phyloP scores from a whole-genome alignment of 2,113 vertebrate species.

The Cephalopholis sonnerati region DNA sequence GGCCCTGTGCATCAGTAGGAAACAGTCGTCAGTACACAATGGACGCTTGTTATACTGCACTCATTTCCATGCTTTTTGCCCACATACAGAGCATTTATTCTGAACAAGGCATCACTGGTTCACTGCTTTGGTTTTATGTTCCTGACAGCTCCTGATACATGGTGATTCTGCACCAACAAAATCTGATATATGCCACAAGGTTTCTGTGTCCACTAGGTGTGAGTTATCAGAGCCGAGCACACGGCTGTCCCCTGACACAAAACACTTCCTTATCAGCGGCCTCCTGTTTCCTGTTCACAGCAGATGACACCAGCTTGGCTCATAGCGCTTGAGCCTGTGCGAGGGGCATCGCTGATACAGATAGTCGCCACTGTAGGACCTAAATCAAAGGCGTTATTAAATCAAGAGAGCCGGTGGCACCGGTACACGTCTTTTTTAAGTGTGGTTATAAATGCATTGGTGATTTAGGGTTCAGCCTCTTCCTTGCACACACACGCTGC shows the following conservation, averaged over 20 bases:
- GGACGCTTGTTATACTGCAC: background rate
- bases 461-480: background rate
- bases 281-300: slow-evolving; percentile 65
- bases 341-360: background rate
- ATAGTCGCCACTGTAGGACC: background rate
- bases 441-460: background rate
- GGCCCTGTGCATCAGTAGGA: background rate
- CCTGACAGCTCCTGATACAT: background rate
- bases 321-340: background rate
- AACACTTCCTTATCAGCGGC: slow-evolving; percentile 72
- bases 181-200: slow-evolving; percentile 15
- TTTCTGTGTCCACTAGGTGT: slow-evolving; percentile 20
- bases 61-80: slow-evolving; percentile 26
- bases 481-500: background rate
- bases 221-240: slow-evolving; percentile 51
- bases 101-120: background rate
- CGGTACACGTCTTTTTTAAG: background rate
- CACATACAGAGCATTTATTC: background rate
- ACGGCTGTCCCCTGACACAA: slow-evolving; percentile 59
- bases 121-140: background rate
- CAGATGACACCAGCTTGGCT: slow-evolving; percentile 60
- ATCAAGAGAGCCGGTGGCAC: background rate
- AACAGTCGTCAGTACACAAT: background rate
- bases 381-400: slow-evolving; percentile 27
- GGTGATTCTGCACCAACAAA: slow-evolving; percentile 25